Percentiles rank a stretch among this genome's conserved stretches.
Evolutionary conservation across 2,888 invertebrate species (phyloP).

Genomic region (Lithophane ornitopus): DNA sequence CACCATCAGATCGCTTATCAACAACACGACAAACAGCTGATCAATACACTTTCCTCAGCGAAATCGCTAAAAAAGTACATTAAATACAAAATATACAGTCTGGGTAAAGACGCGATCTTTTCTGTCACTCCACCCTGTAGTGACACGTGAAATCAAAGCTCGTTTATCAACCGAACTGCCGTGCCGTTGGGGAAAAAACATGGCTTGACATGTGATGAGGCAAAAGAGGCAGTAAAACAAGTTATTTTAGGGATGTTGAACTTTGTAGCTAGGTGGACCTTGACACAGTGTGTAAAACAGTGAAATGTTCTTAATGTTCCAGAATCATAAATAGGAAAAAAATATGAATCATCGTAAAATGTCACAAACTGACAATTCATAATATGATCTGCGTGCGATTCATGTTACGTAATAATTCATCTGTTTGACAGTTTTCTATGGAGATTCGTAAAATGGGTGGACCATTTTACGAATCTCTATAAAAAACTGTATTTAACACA

Average conservation of each 20-base stretch:
- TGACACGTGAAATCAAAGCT: constrained; percentile 69
- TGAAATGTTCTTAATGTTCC: background rate
- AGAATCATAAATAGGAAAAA: too few species aligned
- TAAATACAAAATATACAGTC: constrained; percentile 60
- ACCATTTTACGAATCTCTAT: too few species aligned
- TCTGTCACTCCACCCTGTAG: constrained; percentile 62
- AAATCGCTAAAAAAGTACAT: constrained; percentile 54
- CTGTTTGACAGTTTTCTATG: too few species aligned
- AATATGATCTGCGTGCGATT: too few species aligned
- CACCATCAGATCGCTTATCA: constrained; percentile 12
- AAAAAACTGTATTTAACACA: too few species aligned
- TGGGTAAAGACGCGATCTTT: constrained; percentile 58
- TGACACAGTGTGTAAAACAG: background rate
- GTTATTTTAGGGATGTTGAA: background rate
- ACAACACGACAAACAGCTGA: constrained; percentile 41
- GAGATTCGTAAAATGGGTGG: too few species aligned
- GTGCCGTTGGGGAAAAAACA: constrained; percentile 59
- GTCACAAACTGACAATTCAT: too few species aligned
- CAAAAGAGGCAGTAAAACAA: constrained; percentile 50
- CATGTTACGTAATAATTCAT: too few species aligned
- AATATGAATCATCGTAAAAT: too few species aligned
- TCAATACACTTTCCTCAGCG: constrained; percentile 44
- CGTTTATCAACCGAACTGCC: constrained; percentile 67
- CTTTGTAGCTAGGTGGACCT: background rate
- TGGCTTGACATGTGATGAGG: constrained; percentile 31